Base-by-base conservation (phyloP, 2,888 invertebrate genomes). In the Aelia acuminata region DNA sequence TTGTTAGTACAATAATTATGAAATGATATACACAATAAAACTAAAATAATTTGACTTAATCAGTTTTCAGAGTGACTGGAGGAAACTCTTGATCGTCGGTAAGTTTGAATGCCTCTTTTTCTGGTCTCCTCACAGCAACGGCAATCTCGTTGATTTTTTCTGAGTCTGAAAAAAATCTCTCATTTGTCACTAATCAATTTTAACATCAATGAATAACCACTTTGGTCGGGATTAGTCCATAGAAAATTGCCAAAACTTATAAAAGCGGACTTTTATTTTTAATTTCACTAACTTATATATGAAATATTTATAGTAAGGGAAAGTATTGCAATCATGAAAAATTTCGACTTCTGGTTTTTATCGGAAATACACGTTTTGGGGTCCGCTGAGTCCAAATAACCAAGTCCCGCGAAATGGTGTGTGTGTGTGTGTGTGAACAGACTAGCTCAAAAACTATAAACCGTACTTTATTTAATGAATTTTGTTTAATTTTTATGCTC, bases 41-140 rank as follows among this genome's bases (percentile, higher is more conserved):
- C 22, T 39, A 26, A 15, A 26, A 57, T 15, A 15, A 0, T 57
- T 18, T 4, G 0, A 80, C 10, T 90, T 88, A 94, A 92, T 94
- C 94, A 90, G 93, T 93, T 91, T 93, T 93, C 91, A 95, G 94
- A 88, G 94, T 95, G 91, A 97, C 95, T 90, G 97, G 97, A 91
- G 97, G 97, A 93, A 97, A 97, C 93, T 97, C 97, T 90, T 94
- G 93, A 91, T 96, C 96, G 93, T 97, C 96, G 92, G 96, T 95
- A 92, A 97, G 94, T 92, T 96, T 95, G 93, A 96, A 95, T 90
- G 94, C 93, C 89, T 94, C 95, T 91, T 94, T 94, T 89, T 95
- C 94, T 88, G 96, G 94, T 85, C 94, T 94, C 92, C 95, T 95
- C 90, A 95, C 94, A 85, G 96, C 96, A 89, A 95, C 94, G 91